phyloP scores from a whole-genome alignment of 2,888 invertebrate species.

The Drosophila mimica region DNA sequence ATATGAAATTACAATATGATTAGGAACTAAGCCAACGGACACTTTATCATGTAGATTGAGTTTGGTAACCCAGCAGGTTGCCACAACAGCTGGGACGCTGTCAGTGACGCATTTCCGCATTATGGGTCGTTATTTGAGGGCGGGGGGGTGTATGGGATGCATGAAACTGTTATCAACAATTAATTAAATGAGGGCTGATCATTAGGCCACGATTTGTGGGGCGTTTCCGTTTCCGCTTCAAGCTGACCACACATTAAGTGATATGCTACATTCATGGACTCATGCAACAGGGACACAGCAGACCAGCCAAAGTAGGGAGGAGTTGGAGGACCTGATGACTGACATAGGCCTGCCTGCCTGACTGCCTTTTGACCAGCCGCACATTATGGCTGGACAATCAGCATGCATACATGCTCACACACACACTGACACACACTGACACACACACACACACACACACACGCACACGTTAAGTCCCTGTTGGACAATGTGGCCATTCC shows the following conservation, averaged over 20 bases:
- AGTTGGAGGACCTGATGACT: conserved; percentile 9
- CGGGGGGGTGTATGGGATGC: conserved; percentile 1
- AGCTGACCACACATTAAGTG: conserved; percentile 66
- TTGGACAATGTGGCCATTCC: conserved; percentile 49
- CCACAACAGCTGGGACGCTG: conserved; percentile 6
- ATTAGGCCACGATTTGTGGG: conserved; percentile 79
- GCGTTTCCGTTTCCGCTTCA: conserved; percentile 69
- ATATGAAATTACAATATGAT: conserved; percentile 23
- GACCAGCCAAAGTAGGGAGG: background rate
- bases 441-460: conserved; percentile 6
- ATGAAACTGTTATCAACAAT: conserved; percentile 77
- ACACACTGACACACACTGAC: conserved; percentile 10
- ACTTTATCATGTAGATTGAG: conserved; percentile 34
- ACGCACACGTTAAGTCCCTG: conserved; percentile 26
- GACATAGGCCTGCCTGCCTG: conserved; percentile 21
- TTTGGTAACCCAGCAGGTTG: conserved; percentile 17
- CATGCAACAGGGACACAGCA: conserved; percentile 11
- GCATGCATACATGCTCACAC: conserved; percentile 25
- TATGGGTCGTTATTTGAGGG: background rate
- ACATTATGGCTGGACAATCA: conserved; percentile 64
- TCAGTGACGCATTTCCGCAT: conserved; percentile 50
- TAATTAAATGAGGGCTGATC: conserved; percentile 77
- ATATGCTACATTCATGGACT: conserved; percentile 48
- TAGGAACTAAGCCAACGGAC: conserved; percentile 13
- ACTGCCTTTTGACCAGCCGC: conserved; percentile 35